Evolutionary conservation across 2,797 vertebrate genomes (phyloP), one percentile per base, ranked within the genome.

Genomic region (Microctenopoma stevenorrisi): DNA sequence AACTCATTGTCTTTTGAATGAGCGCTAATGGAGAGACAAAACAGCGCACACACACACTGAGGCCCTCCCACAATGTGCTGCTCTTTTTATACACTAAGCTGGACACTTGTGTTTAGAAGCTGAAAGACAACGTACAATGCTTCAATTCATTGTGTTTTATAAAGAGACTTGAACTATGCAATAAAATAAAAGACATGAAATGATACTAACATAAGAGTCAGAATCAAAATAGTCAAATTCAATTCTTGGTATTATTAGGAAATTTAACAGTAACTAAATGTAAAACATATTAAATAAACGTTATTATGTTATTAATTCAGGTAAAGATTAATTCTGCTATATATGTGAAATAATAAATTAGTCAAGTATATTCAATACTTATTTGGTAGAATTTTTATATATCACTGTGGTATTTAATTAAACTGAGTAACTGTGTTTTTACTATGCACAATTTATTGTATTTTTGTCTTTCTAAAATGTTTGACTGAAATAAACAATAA

Each of bases 11-110:
- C 80, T 91, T 84, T 73, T 89, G 81, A 94, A 92, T 88, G 85
- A 83, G 72, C 64, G 84, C 86, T 92, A 91, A 93, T 92, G 79
- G 86, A 88, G 83, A 92, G 81, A 93, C 88, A 92, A 89, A 88
- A 86, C 79, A 87, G 66, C 79, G 69, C 68, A 50, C 67, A 50
- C 70, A 53, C 68, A 65, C 77, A 84, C 74, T 75, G 68, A 80
- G 81, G 82, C 82, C 87, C 83, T 79, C 79, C 65, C 75, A 66
- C 64, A 74, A 79, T 16, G 59, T 49, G 51, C 63, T 89, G 84
- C 86, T 89, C 87, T 87, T 89, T 90, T 90, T 76, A 85, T 74
- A 78, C 68, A 48, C 73, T 13, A 38, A 69, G 15, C 65, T 40
- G 33, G 64, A 76, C 65, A 71, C 74, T 62, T 55, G 62, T 62